Percentiles rank a stretch among this genome's conserved stretches.
Evolutionary conservation across 2,888 invertebrate genomes (phyloP).

Genomic region (Erynnis tages): DNA sequence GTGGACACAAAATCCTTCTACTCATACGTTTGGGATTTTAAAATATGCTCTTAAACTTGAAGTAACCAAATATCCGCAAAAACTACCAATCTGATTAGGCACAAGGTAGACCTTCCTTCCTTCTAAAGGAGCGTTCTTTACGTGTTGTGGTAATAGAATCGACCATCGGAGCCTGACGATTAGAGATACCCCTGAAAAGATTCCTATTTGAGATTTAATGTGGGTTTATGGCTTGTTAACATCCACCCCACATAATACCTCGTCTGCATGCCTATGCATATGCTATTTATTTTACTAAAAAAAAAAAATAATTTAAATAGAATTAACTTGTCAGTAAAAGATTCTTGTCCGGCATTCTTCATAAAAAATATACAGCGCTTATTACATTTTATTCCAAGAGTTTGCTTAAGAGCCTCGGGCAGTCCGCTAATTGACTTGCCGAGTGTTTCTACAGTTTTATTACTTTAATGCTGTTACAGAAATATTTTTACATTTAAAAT

Average conservation of each 20-base stretch:
- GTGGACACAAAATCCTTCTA: no score
- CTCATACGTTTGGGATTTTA: no score
- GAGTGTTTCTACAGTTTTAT: slow-evolving; percentile 1
- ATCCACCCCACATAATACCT: neutral
- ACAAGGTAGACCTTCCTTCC: no score
- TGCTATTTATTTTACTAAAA: neutral
- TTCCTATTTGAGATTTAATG: neutral
- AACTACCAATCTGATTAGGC: no score
- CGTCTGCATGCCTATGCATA: neutral
- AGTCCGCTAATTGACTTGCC: slow-evolving; percentile 2
- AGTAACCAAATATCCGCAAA: neutral
- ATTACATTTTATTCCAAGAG: slow-evolving; percentile 2
- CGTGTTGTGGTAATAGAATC: no score
- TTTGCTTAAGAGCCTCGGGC: neutral
- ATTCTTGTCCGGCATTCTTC: neutral
- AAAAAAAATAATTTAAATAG: neutral
- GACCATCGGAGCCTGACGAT: no score
- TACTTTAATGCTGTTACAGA: neutral
- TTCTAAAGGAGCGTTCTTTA: no score
- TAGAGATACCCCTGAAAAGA: neutral
- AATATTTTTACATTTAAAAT: neutral
- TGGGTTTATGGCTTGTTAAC: no score
- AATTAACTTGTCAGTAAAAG: no score
- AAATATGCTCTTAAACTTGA: no score
- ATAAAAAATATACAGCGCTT: neutral